Evolutionary conservation across 2,113 vertebrate genomes (phyloP).

Genomic region (Mesoclemmys tuberculata): DNA sequence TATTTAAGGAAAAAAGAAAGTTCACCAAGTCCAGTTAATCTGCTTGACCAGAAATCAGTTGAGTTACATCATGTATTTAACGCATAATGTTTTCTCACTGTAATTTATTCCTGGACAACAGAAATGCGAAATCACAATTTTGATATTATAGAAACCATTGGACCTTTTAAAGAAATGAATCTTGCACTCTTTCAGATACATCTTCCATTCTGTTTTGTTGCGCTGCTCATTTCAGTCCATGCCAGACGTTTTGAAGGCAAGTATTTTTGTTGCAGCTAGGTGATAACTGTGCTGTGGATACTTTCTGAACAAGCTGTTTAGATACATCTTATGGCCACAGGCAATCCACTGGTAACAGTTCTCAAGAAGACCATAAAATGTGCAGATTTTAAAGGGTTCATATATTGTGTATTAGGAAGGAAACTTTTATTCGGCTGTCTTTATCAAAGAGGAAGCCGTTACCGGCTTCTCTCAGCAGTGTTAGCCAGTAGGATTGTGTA

Average conservation of each 20-base stretch:
- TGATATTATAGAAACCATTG: background rate
- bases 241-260: background rate
- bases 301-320: background rate
- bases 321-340: background rate
- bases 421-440: background rate
- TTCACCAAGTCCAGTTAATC: slow-evolving; percentile 5
- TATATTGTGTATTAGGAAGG: background rate
- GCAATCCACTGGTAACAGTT: background rate
- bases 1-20: slow-evolving; percentile 29
- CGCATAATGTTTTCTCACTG: background rate
- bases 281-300: background rate
- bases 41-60: background rate
- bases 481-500: background rate
- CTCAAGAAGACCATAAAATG: background rate
- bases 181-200: background rate
- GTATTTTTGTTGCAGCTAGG: background rate
- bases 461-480: background rate
- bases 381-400: background rate
- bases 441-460: background rate
- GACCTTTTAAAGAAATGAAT: background rate
- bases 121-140: slow-evolving; percentile 19
- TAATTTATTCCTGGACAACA: slow-evolving; percentile 16
- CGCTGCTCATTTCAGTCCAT: background rate
- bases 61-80: background rate
- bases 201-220: slow-evolving; percentile 6